phyloP scores from a whole-genome alignment of 2,888 invertebrate genomes.

The Euspilapteryx auroguttella region DNA sequence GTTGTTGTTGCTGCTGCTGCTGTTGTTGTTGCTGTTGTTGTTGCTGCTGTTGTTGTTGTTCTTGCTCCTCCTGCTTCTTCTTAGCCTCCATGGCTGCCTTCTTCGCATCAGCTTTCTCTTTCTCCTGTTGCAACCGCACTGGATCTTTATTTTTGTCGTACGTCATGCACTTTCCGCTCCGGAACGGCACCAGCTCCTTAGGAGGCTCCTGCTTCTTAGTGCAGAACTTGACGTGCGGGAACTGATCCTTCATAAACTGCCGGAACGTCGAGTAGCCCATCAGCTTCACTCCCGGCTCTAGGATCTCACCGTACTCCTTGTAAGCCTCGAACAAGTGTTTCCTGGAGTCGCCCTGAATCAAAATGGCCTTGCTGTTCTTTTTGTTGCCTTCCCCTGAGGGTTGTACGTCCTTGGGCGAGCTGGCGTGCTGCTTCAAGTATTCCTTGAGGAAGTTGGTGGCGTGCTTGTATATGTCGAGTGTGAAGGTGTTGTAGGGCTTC shows the following conservation, averaged over 20 bases:
- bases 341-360: constrained; percentile 57
- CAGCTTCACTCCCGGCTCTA: constrained; percentile 70
- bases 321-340: constrained; percentile 77
- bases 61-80: constrained; percentile 48
- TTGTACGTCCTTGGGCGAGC: constrained; percentile 51
- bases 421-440: constrained; percentile 69
- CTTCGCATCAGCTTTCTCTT: constrained; percentile 50
- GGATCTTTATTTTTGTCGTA: constrained; percentile 58
- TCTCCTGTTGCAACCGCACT: constrained; percentile 46
- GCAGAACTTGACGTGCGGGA: constrained; percentile 76
- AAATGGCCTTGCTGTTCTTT: constrained; percentile 48
- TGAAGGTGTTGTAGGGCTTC: constrained; percentile 79
- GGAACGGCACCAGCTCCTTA: constrained; percentile 52
- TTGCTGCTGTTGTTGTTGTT: constrained; percentile 40
- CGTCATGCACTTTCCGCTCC: constrained; percentile 56
- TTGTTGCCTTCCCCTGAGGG: constrained; percentile 48
- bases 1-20: constrained; percentile 24
- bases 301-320: constrained; percentile 70
- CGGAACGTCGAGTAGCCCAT: constrained; percentile 83
- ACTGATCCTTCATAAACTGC: constrained; percentile 80
- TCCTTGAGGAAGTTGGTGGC: constrained; percentile 76
- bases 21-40: constrained; percentile 45
- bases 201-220: constrained; percentile 56
- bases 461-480: constrained; percentile 75
- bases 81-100: constrained; percentile 52